These are phyloP conservation scores for Drosophila fuyamai DNA, from an alignment of 1,140 invertebrate genomes.

Conservation along the genomic window DNA sequence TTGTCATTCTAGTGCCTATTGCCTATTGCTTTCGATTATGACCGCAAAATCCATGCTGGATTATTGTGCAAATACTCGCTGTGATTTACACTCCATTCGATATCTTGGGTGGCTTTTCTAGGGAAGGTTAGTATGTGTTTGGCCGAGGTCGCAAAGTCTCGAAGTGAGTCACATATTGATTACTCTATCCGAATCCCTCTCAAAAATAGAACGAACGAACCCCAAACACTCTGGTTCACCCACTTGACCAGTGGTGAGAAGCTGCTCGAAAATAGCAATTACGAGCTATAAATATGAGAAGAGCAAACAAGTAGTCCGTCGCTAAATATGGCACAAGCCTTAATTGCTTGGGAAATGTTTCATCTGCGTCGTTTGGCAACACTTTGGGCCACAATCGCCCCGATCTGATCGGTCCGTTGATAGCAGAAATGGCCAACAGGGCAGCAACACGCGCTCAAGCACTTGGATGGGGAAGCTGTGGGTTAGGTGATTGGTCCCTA, in stretches of 20 bases:
- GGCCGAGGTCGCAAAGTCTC: slow-evolving; percentile 14
- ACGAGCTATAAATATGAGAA: slow-evolving; percentile 64
- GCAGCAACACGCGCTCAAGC: slow-evolving; percentile 23
- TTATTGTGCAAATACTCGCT: slow-evolving; percentile 64
- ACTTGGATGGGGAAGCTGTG: background rate
- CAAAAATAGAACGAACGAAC: slow-evolving; percentile 33
- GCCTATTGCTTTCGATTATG: slow-evolving; percentile 44
- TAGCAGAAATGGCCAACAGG: slow-evolving; percentile 43
- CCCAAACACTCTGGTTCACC: slow-evolving; percentile 1
- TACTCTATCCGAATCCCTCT: slow-evolving; percentile 11
- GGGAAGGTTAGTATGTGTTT: slow-evolving; percentile 48
- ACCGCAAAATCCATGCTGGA: slow-evolving; percentile 60
- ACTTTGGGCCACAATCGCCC: slow-evolving; percentile 48
- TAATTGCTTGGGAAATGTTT: slow-evolving; percentile 60
- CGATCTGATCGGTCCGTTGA: slow-evolving; percentile 41
- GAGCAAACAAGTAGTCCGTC: slow-evolving; percentile 19
- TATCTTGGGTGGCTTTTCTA: slow-evolving; percentile 11
- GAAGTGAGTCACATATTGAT: slow-evolving; percentile 23
- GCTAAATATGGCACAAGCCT: slow-evolving; percentile 60
- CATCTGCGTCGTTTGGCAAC: slow-evolving; percentile 74
- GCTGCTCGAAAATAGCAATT: slow-evolving; percentile 72
- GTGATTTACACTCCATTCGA: slow-evolving; percentile 51
- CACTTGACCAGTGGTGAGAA: slow-evolving; percentile 41
- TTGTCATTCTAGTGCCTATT: slow-evolving; percentile 46
- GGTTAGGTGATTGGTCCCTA: rapidly evolving